These are phyloP conservation scores for Drosophila sechellia DNA, from an alignment of 1,140 invertebrate genomes.

Conservation along the genomic window DNA sequence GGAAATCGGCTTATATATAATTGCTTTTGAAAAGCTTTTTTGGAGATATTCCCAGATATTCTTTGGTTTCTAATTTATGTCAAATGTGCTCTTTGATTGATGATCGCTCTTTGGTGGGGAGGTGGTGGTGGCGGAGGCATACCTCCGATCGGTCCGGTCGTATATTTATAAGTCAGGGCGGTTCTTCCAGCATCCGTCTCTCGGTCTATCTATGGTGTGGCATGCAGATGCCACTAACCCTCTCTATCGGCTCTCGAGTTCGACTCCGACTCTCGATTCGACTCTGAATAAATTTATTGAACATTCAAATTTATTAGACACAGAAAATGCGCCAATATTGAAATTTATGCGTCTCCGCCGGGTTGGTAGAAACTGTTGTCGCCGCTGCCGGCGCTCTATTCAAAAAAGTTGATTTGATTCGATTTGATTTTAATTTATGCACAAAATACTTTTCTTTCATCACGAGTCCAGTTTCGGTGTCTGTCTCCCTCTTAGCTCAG, in stretches of 20 bases:
- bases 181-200: slow-evolving; percentile 39
- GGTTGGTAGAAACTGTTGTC: slow-evolving; percentile 36
- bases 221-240: slow-evolving; percentile 9
- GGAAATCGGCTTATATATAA: slow-evolving; percentile 79
- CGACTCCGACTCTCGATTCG: slow-evolving; percentile 53
- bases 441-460: slow-evolving; percentile 82
- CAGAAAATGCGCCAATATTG: slow-evolving; percentile 79
- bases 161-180: slow-evolving; percentile 74
- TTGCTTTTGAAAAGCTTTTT: slow-evolving; percentile 58
- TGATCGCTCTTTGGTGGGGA: slow-evolving; percentile 47
- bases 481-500: slow-evolving; percentile 7
- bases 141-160: slow-evolving; percentile 21
- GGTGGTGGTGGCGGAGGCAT: slow-evolving; percentile 5
- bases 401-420: slow-evolving; percentile 73
- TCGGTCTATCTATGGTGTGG: neutral
- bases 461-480: slow-evolving; percentile 55
- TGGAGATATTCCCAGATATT: slow-evolving; percentile 58
- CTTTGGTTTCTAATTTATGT: slow-evolving; percentile 81
- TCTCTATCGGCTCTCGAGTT: slow-evolving; percentile 7
- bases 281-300: slow-evolving; percentile 78
- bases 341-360: slow-evolving; percentile 70
- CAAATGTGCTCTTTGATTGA: slow-evolving; percentile 78
- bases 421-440: slow-evolving; percentile 83
- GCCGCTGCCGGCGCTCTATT: slow-evolving; percentile 26
- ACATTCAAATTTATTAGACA: slow-evolving; percentile 75